phyloP scores from a whole-genome alignment of 2,797 vertebrate genomes.

The Corythornis leucogaster region DNA sequence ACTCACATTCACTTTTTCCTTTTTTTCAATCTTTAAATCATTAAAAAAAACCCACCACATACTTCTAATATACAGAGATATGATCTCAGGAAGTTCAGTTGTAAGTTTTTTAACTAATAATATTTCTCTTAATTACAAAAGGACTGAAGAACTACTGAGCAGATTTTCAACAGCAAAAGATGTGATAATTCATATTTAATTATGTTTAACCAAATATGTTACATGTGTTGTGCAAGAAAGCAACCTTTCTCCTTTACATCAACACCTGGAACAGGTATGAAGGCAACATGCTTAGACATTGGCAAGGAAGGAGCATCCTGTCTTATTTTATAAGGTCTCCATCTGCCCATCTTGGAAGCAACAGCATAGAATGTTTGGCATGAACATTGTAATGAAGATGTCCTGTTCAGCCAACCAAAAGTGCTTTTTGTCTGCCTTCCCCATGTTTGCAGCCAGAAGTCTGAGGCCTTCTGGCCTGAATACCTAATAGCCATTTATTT shows the following conservation, averaged over 20 bases:
- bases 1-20: background rate
- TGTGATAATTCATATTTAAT: background rate
- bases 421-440: background rate
- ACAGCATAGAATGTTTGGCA: background rate
- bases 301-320: slow-evolving; percentile 8
- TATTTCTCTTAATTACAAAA: background rate
- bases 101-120: background rate
- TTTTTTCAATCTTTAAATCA: background rate
- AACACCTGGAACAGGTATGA: slow-evolving; percentile 47
- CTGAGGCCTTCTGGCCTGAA: background rate
- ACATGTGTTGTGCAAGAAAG: background rate
- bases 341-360: slow-evolving; percentile 44
- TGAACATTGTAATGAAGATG: background rate
- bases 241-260: slow-evolving; percentile 28
- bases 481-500: background rate
- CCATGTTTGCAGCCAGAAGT: background rate
- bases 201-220: background rate
- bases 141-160: background rate
- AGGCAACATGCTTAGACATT: background rate
- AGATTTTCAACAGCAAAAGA: background rate
- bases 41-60: accelerated
- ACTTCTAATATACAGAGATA: background rate
- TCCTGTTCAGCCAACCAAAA: background rate
- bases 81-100: background rate
- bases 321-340: background rate